A percentile compares a stretch with the other conserved stretches of the same genome.
Evolutionary conservation across 2,888 invertebrate species (phyloP).

Genomic region (Andrena bicolor): DNA sequence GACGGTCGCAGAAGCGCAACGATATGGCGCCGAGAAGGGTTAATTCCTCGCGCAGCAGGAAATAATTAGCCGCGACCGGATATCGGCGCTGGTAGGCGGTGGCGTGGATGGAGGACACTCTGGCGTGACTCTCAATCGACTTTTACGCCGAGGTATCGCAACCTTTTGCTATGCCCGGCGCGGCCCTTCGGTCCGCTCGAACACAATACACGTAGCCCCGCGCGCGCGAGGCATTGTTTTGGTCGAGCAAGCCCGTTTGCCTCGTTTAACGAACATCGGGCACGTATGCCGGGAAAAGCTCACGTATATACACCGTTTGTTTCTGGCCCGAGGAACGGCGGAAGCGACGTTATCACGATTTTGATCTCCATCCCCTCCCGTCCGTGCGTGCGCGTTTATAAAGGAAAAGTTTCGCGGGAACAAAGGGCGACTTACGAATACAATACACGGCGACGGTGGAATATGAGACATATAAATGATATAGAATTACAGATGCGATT

Average conservation of each 20-base stretch:
- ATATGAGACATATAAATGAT: slow-evolving; percentile 36
- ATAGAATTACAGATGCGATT: slow-evolving; percentile 58
- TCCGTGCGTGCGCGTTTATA: background rate
- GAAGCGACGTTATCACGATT: slow-evolving; percentile 68
- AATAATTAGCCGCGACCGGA: slow-evolving; percentile 78
- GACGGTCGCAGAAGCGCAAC: background rate
- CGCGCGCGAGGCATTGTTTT: slow-evolving; percentile 76
- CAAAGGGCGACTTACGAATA: slow-evolving; percentile 55
- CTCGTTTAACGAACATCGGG: slow-evolving; percentile 74
- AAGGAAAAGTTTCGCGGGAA: slow-evolving; percentile 29
- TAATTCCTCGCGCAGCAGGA: slow-evolving; percentile 73
- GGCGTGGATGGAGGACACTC: slow-evolving; percentile 36
- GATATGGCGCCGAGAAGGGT: slow-evolving; percentile 50
- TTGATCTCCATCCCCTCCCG: slow-evolving; percentile 56
- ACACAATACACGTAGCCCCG: slow-evolving; percentile 67
- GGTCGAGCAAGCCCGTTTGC: slow-evolving; percentile 71
- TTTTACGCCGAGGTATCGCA: slow-evolving; percentile 23
- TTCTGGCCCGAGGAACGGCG: slow-evolving; percentile 65
- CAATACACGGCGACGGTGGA: slow-evolving; percentile 35
- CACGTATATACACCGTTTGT: slow-evolving; percentile 70
- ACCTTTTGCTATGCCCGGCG: slow-evolving; percentile 70
- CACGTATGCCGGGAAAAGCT: slow-evolving; percentile 65
- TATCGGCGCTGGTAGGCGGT: slow-evolving; percentile 68
- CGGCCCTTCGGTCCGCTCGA: slow-evolving; percentile 69
- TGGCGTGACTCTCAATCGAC: slow-evolving; percentile 50